Conservation (phyloP, 2,888 invertebrate genomes). For the Ochropleura plecta region DNA sequence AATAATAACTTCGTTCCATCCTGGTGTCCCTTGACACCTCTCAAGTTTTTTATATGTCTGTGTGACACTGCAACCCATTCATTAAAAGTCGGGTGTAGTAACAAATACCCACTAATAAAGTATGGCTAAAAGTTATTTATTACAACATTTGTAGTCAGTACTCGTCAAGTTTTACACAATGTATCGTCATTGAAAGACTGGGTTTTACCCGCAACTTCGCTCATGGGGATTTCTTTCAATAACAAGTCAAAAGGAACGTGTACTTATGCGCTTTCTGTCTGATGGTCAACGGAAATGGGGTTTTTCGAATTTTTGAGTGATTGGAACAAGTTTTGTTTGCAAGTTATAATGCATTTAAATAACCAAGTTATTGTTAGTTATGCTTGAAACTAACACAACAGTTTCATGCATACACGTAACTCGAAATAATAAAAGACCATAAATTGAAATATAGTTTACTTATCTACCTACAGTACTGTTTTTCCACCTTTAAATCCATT, state of each 20-base stretch:
- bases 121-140: too few species aligned
- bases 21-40: too few species aligned
- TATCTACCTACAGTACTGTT: too few species aligned
- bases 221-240: conserved; percentile 26
- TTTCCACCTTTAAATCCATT: too few species aligned
- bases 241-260: conserved; percentile 1
- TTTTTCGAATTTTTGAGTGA: conserved; percentile 5
- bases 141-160: background rate
- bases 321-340: background rate
- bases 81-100: background rate
- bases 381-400: background rate
- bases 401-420: background rate
- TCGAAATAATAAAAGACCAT: background rate
- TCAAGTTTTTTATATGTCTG: too few species aligned
- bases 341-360: background rate
- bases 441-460: background rate
- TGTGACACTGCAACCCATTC: background rate
- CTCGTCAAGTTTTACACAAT: conserved; percentile 22
- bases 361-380: background rate
- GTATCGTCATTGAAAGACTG: conserved; percentile 11
- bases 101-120: too few species aligned
- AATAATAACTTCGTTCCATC: too few species aligned
- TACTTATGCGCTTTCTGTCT: background rate
- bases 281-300: conserved; percentile 27
- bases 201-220: conserved; percentile 35